Base-by-base conservation (phyloP, 2,797 vertebrate species). In the Chelonia mydas region DNA sequence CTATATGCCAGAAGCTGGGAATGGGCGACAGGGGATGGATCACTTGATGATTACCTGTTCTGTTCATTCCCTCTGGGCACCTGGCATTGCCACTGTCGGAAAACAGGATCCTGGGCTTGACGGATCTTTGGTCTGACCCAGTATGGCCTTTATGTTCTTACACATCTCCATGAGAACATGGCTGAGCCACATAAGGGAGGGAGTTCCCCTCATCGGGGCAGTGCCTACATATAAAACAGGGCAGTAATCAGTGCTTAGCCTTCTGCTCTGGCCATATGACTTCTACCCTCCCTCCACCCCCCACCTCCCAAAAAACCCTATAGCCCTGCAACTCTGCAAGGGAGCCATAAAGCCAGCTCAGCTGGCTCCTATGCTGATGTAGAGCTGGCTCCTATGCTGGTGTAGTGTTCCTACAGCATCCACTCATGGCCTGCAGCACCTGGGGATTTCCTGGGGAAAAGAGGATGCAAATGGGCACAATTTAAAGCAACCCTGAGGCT, bases 121-220 rank as follows among this genome's bases (percentile, higher is more conserved):
- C 54, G 54, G 23, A 25, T 23, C 9, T 54, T 54, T 54, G 9
- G 54, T 54, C 9, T 54, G 9, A 54, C 54, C 54, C 54, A 54
- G 23, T 54, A 54, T 25, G 21, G 9, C 54, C 54, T 1, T 54
- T 54, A 54, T 54, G 54, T 25, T 54, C 21, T 25, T 9, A 54
- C 78, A 81, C 53, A 50, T 37, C 21, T 53, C 7, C 51, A 3
- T 83, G 65, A 68, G 54, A 77, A 3, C n/a, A 72, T 21, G 3
- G 1, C 51, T 49, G 15, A n/a, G 61, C 33, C 31, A n/a, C 61
- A 3, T 16, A 79, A 55, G 11, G 33, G 85, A 82, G 76, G 19
- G 3, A 61, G 6, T 1, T 15, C 51, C 3, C 16, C 47, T 2
- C 45, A 33, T 33, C n/a, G 65, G 83, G 2, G 45, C 37, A 1